phyloP scores from a whole-genome alignment of 2,888 invertebrate genomes.

The Sminthurinus aureus region DNA sequence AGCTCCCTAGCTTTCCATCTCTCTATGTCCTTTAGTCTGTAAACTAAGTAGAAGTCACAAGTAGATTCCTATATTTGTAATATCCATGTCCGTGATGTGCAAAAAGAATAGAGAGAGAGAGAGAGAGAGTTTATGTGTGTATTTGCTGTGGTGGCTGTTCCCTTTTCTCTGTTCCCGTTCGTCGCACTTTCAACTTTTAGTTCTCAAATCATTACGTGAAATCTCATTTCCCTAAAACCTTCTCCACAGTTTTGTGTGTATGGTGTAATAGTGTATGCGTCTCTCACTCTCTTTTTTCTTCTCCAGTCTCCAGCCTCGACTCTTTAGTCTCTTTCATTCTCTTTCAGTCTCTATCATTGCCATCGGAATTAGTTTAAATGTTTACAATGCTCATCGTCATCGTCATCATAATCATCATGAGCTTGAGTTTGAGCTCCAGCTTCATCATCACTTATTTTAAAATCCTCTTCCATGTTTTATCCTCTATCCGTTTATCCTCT shows the following conservation, averaged over 20 bases:
- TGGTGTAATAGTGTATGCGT: too few species aligned
- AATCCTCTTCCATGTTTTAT: neutral
- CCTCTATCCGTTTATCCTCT: too few species aligned
- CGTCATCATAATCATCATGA: neutral
- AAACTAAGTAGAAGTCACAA: neutral
- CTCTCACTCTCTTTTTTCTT: too few species aligned
- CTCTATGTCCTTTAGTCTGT: neutral
- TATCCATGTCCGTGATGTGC: neutral
- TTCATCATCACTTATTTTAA: conserved; percentile 7
- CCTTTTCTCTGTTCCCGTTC: neutral
- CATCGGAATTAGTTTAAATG: conserved; percentile 23
- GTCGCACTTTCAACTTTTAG: conserved; percentile 27
- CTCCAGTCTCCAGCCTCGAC: too few species aligned
- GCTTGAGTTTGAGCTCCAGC: neutral
- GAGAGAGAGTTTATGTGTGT: neutral
- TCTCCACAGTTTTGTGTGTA: neutral
- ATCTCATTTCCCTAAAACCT: conserved; percentile 37
- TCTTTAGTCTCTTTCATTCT: neutral
- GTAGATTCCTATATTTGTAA: neutral
- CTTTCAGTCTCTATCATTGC: conserved; percentile 1
- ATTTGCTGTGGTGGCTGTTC: neutral
- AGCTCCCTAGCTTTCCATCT: too few species aligned
- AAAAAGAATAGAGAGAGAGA: neutral
- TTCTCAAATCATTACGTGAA: conserved; percentile 30
- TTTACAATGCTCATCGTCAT: conserved; percentile 23